Conservation (phyloP, 2,113 vertebrate genomes). For the Cynopterus brachyotis region DNA sequence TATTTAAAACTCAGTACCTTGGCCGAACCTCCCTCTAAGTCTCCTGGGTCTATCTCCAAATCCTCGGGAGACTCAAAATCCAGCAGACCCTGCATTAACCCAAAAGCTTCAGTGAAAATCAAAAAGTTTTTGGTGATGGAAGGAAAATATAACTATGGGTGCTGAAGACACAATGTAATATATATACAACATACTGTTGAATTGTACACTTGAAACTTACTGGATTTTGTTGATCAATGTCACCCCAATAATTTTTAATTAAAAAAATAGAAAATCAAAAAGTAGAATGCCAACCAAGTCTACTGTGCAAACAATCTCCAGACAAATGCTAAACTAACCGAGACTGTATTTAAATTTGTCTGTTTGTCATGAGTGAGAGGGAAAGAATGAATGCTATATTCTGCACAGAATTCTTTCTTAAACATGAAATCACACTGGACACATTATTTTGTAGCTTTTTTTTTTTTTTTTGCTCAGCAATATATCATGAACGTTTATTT, state of each 20-base stretch:
- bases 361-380: neutral
- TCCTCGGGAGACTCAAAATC: conserved; percentile 47
- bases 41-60: neutral
- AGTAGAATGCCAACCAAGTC: neutral
- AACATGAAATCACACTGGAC: neutral
- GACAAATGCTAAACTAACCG: neutral
- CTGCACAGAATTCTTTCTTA: neutral
- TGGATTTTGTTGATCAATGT: too few species aligned
- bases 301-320: neutral
- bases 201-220: too few species aligned
- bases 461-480: neutral
- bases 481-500: neutral
- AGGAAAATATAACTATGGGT: too few species aligned
- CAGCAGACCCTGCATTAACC: conserved; percentile 63
- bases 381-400: neutral
- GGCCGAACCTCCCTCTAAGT: neutral
- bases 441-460: neutral
- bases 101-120: conserved; percentile 44
- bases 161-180: too few species aligned
- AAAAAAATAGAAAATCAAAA: neutral
- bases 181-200: too few species aligned
- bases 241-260: too few species aligned
- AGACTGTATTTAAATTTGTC: neutral
- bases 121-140: neutral
- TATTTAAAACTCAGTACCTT: conserved; percentile 53